A percentile compares a stretch with the other conserved stretches of the same genome.
Conservation (phyloP, 2,113 vertebrate species). For the Acanthisitta chloris region DNA sequence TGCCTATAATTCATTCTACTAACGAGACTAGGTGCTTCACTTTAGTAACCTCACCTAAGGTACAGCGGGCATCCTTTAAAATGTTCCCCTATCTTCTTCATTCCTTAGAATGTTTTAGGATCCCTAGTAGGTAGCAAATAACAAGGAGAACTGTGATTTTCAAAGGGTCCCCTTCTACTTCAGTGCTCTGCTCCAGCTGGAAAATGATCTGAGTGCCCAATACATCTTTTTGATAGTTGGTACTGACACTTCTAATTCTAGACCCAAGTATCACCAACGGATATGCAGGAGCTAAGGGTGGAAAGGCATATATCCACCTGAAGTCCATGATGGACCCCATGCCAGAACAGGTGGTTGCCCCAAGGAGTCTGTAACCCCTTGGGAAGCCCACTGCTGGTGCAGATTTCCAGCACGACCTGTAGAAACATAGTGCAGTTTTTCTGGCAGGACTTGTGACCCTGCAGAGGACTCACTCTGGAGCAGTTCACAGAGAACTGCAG, state of each 20-base stretch:
- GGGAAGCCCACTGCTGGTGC: neutral
- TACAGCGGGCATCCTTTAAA: neutral
- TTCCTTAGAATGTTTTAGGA: neutral
- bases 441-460: neutral
- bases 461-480: neutral
- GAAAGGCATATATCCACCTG: neutral
- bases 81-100: neutral
- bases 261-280: neutral
- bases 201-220: neutral
- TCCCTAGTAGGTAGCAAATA: neutral
- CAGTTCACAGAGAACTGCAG: neutral
- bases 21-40: neutral
- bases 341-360: neutral
- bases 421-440: neutral
- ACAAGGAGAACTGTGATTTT: neutral
- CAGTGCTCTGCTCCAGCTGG: neutral
- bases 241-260: neutral
- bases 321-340: neutral
- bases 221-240: neutral
- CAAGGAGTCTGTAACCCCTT: neutral
- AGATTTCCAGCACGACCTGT: neutral
- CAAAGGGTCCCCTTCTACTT: neutral
- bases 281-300: neutral
- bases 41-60: neutral
- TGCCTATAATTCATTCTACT: neutral